Evolutionary conservation across 1,140 invertebrate species (phyloP).

Genomic region (Caerostris extrusa): DNA sequence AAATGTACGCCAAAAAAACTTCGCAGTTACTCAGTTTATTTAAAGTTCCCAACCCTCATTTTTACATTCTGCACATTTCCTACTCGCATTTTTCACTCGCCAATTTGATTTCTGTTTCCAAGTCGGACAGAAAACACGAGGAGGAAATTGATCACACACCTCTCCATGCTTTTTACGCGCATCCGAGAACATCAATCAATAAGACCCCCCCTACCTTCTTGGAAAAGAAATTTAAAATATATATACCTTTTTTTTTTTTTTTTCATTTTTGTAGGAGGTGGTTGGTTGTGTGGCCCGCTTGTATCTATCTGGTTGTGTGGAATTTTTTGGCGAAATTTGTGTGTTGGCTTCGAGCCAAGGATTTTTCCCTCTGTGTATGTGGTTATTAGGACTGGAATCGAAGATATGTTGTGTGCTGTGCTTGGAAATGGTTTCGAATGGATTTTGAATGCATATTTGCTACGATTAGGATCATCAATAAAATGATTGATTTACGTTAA

Average conservation of each 20-base stretch:
- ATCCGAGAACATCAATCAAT: neutral
- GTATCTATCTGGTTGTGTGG: neutral
- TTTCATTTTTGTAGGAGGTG: neutral
- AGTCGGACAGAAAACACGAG: neutral
- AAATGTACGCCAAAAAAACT: too few species aligned
- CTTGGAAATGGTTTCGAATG: neutral
- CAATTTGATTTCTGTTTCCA: neutral
- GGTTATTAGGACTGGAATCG: neutral
- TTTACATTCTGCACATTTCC: too few species aligned
- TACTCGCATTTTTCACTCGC: neutral
- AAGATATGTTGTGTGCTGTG: neutral
- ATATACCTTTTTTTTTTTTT: neutral
- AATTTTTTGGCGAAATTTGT: constrained; percentile 18
- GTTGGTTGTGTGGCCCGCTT: neutral
- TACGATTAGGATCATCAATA: neutral
- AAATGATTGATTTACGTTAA: neutral
- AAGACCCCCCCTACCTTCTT: too few species aligned
- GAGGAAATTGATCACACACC: neutral
- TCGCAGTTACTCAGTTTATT: too few species aligned
- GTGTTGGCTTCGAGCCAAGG: neutral
- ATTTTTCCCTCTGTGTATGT: neutral
- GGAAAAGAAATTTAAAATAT: neutral
- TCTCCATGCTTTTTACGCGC: neutral
- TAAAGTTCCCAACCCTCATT: too few species aligned
- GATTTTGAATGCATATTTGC: neutral